Percentiles rank a stretch among this genome's conserved stretches.
These are phyloP conservation scores for Threskiornis aethiopicus DNA, from an alignment of 2,797 vertebrate genomes.

Conservation along the genomic window DNA sequence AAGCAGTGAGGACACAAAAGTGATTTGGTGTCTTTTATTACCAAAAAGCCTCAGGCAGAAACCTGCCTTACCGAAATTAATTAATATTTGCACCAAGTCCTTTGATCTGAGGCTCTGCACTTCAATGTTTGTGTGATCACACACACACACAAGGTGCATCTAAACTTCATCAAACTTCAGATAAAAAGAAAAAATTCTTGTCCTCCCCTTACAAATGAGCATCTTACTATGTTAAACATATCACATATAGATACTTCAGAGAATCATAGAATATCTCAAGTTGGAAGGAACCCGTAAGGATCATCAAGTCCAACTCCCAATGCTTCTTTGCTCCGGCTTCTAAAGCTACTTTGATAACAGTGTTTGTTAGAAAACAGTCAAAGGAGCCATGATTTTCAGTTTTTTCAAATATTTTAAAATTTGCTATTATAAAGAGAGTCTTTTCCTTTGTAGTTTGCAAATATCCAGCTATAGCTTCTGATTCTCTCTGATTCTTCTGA, in stretches of 20 bases:
- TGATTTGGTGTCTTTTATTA: neutral
- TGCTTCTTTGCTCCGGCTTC: neutral
- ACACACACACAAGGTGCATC: neutral
- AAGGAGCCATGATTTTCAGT: neutral
- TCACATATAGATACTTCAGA: neutral
- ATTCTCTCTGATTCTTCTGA: neutral
- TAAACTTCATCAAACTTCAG: neutral
- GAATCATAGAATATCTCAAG: neutral
- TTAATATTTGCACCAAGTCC: neutral
- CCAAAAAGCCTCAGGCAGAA: neutral
- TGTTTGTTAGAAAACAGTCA: neutral
- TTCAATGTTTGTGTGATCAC: neutral
- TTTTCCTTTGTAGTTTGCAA: neutral
- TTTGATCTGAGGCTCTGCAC: neutral
- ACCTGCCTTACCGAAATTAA: neutral
- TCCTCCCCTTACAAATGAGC: neutral
- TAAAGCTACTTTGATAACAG: neutral
- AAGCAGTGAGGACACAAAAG: accelerated
- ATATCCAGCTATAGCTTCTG: neutral
- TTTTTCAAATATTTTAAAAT: neutral
- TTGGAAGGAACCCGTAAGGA: neutral
- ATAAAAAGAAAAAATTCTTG: neutral
- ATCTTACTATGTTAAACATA: neutral
- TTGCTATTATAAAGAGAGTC: neutral
- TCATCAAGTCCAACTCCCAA: neutral